A percentile compares a stretch with the other conserved stretches of the same genome.
phyloP scores from a whole-genome alignment of 1,140 invertebrate genomes.

The Drosophila ananassae region DNA sequence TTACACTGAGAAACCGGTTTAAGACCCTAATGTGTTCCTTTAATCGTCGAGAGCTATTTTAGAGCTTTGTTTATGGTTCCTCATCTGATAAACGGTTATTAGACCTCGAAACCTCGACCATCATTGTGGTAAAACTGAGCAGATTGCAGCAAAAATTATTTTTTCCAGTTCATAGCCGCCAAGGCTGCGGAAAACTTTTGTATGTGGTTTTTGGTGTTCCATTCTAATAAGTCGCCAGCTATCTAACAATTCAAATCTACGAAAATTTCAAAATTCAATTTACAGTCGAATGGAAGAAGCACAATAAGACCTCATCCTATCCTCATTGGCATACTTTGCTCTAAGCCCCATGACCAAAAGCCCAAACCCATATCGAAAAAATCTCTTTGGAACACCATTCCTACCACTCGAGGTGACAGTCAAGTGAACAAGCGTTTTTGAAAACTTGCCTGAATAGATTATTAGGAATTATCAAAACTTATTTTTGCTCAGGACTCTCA shows the following conservation, averaged over 20 bases:
- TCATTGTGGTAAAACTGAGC: too few species aligned
- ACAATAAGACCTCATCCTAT: slow-evolving; percentile 59
- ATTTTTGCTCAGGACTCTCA: slow-evolving; percentile 72
- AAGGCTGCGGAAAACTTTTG: slow-evolving; percentile 61
- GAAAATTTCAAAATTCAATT: slow-evolving; percentile 80
- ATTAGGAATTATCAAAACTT: slow-evolving; percentile 83
- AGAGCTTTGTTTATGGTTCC: too few species aligned
- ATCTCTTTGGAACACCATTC: not conserved
- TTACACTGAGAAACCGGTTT: slow-evolving; percentile 55
- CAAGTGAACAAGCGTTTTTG: slow-evolving; percentile 75
- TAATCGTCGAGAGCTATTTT: not conserved
- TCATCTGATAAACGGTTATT: too few species aligned
- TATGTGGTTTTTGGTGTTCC: slow-evolving; percentile 36
- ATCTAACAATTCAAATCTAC: slow-evolving; percentile 73
- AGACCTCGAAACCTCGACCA: too few species aligned
- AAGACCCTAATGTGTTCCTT: not conserved
- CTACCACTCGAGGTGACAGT: slow-evolving; percentile 43
- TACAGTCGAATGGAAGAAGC: slow-evolving; percentile 21
- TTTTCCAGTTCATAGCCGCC: slow-evolving; percentile 19
- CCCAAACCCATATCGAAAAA: too few species aligned
- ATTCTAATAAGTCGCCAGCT: slow-evolving; percentile 67
- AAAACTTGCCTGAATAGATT: slow-evolving; percentile 80
- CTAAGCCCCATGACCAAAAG: slow-evolving; percentile 1
- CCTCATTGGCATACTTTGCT: slow-evolving; percentile 1
- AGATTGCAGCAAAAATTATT: not conserved